Evolutionary conservation across 2,797 vertebrate genomes (phyloP), one percentile per base, ranked within the genome.

Genomic region (Danionella dracula): DNA sequence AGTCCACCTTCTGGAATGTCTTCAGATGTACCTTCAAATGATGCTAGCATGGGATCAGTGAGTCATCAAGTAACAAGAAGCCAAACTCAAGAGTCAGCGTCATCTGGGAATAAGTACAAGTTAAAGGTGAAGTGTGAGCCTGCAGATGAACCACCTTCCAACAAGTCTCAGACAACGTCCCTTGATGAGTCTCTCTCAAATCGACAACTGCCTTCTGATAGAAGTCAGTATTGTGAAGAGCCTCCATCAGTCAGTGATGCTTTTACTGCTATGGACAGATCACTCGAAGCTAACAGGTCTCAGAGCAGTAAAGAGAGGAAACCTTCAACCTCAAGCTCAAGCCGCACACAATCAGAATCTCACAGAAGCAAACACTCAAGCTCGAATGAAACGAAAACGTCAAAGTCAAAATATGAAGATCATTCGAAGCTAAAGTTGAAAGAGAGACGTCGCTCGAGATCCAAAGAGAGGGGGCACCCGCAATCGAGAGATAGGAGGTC

Each of bases 211-310:
- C 82, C 80, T 1, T 79, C 81, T 35, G 81, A 76, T 73, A 34
- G 62, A n/a, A 65, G 59, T 6, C 60, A 38, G n/a, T 27, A 67
- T 10, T 66, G 58, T 2, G 82, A 80, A 48, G 90, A 91, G 17
- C 87, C 79, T 15, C 29, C 72, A 4, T 91, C 89, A 2, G 84
- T 83, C 74, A 80, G 79, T 13, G 82, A 77, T 66, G 90, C 88
- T 74, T 87, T 80, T 0, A 92, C 93, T 31, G 80, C 74, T 29
- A 60, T 12, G 0, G 77, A 76, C 75, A 69, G 13, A 80, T 78
- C 70, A 15, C 82, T 79, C 73, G 82, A 84, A 64, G 55, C 61
- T 66, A 82, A 82, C 60, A 45, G 63, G 8, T 78, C 82, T 0
- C 76, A 81, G 68, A 82, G 83, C 20, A n/a, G n/a, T n/a, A 85